phyloP scores from a whole-genome alignment of 2,113 vertebrate species.

The Calidris pugnax region DNA sequence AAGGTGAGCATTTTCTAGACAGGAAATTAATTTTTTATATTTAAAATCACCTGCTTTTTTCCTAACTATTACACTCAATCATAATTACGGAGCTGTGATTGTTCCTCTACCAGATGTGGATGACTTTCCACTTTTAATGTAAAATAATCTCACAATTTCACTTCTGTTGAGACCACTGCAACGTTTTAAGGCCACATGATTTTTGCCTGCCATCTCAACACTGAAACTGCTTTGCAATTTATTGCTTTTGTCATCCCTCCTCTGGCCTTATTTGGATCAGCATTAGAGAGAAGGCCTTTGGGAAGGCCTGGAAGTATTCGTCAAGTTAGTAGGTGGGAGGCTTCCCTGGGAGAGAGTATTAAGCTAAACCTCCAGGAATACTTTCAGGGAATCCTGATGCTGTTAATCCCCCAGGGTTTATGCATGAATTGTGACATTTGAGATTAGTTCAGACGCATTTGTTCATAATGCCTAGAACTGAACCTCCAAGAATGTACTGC shows the following conservation, averaged over 20 bases:
- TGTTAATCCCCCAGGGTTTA: constrained; percentile 16
- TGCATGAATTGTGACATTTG: constrained; percentile 42
- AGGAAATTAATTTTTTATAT: background rate
- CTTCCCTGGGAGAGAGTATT: constrained; percentile 1
- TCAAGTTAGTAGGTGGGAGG: background rate
- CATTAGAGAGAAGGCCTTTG: background rate
- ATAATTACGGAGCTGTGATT: background rate
- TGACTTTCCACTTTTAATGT: background rate
- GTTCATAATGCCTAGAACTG: background rate
- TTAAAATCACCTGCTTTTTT: background rate
- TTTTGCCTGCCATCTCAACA: background rate
- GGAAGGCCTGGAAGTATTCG: background rate
- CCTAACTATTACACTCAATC: background rate
- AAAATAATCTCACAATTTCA: background rate
- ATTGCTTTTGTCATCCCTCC: background rate
- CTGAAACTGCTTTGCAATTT: background rate
- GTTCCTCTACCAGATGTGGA: background rate
- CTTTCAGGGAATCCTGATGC: background rate
- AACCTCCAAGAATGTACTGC: background rate
- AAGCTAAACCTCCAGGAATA: constrained; percentile 1
- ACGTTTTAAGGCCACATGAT: background rate
- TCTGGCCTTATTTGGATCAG: background rate
- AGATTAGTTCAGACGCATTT: constrained; percentile 42
- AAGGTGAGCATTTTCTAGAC: background rate
- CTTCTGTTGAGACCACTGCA: background rate